These are phyloP conservation scores for Cepaea hortensis DNA, from an alignment of 2,888 invertebrate genomes.

Conservation along the genomic window DNA sequence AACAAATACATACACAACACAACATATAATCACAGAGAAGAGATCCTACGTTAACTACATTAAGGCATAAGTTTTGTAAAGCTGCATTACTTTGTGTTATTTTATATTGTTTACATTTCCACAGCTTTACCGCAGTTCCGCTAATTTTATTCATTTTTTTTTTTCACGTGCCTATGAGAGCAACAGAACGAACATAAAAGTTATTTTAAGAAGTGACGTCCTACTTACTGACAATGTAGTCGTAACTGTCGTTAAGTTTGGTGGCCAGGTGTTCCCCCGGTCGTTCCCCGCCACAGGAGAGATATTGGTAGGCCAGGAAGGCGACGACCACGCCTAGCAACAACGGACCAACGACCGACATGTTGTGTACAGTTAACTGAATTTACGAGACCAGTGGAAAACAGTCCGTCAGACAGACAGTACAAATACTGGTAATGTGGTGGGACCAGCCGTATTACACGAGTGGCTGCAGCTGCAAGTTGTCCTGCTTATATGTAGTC, in stretches of 20 bases:
- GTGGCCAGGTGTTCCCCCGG: conserved; percentile 15
- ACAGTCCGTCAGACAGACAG: background rate
- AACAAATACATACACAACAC: too few relatives aligned
- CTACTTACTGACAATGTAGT: conserved; percentile 46
- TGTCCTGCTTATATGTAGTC: background rate
- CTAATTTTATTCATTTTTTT: too few relatives aligned
- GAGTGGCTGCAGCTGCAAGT: too few relatives aligned
- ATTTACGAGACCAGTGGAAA: background rate
- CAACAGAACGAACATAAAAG: background rate
- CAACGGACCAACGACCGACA: background rate
- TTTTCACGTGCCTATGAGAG: background rate
- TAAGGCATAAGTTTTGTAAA: too few relatives aligned
- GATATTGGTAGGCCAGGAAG: conserved; percentile 6
- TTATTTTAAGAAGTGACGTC: background rate
- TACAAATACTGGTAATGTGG: background rate
- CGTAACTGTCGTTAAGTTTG: conserved; percentile 30
- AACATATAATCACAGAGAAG: too few relatives aligned
- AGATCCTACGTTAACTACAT: too few relatives aligned
- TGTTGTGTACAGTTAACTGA: background rate
- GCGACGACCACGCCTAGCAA: background rate
- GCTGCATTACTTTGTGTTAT: too few relatives aligned
- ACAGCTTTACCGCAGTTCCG: too few relatives aligned
- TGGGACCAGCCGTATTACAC: background rate
- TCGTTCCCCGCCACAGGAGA: background rate
- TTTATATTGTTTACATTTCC: too few relatives aligned